These are phyloP conservation scores for Cetoscarus ocellatus DNA, from an alignment of 2,797 vertebrate genomes.

Conservation along the genomic window DNA sequence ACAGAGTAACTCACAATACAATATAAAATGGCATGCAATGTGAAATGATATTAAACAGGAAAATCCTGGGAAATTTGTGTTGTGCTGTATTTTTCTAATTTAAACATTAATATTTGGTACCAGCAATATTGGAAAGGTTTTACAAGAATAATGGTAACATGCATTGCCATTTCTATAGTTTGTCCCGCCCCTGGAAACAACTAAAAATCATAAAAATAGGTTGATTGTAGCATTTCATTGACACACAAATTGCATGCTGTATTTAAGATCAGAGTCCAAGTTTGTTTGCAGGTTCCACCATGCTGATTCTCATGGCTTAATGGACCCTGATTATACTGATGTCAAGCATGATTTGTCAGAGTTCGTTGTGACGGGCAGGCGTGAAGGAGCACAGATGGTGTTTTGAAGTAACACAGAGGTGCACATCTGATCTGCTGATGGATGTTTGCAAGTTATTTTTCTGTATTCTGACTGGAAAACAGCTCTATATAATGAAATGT, in stretches of 20 bases:
- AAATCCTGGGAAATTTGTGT: too few relatives aligned
- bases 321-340: slow-evolving; percentile 78
- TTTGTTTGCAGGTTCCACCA: slow-evolving; percentile 45
- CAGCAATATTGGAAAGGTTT: too few relatives aligned
- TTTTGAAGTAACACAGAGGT: slow-evolving; percentile 54
- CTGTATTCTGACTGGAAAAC: background rate
- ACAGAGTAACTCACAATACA: too few relatives aligned
- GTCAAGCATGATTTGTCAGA: slow-evolving; percentile 83
- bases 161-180: too few relatives aligned
- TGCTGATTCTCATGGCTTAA: slow-evolving; percentile 70
- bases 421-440: slow-evolving; percentile 55
- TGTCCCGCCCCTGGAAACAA: background rate
- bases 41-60: too few relatives aligned
- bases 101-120: too few relatives aligned
- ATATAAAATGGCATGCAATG: too few relatives aligned
- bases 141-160: too few relatives aligned
- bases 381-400: slow-evolving; percentile 80
- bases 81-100: too few relatives aligned
- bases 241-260: slow-evolving; percentile 24
- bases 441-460: slow-evolving; percentile 25
- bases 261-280: slow-evolving; percentile 35
- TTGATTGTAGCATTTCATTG: background rate
- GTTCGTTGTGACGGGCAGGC: slow-evolving; percentile 78
- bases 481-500: background rate
- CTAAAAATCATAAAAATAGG: background rate